phyloP scores from a whole-genome alignment of 2,888 invertebrate species.

The Lepidonotus clava region DNA sequence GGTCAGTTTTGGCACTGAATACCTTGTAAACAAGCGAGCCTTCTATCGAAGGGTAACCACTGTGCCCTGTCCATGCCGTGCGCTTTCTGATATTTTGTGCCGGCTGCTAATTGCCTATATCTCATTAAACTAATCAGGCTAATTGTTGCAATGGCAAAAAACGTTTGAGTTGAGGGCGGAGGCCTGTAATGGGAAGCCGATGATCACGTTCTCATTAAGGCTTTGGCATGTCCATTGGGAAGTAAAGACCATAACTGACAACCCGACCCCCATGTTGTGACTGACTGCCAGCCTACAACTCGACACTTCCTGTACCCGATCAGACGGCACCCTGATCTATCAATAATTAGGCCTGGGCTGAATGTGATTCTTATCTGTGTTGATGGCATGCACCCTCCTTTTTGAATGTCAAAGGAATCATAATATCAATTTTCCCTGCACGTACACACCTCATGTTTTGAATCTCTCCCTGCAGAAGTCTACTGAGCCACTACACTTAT shows the following conservation, averaged over 20 bases:
- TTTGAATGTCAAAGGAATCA: too few relatives aligned
- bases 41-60: background rate
- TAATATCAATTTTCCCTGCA: too few relatives aligned
- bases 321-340: too few relatives aligned
- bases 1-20: background rate
- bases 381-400: too few relatives aligned
- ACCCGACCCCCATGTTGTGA: too few relatives aligned
- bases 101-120: background rate
- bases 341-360: too few relatives aligned
- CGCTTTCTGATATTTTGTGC: slow-evolving; percentile 11
- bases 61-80: background rate
- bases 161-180: background rate
- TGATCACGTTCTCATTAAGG: slow-evolving; percentile 10
- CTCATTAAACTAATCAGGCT: slow-evolving; percentile 17
- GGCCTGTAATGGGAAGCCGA: background rate
- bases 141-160: background rate
- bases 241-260: background rate
- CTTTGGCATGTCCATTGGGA: background rate
- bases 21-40: background rate
- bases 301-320: background rate
- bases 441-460: too few relatives aligned
- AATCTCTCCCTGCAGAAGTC: too few relatives aligned
- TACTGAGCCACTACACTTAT: too few relatives aligned
- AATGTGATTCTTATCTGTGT: too few relatives aligned
- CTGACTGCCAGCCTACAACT: too few relatives aligned